Conservation (phyloP, 2,888 invertebrate species). For the Trissolcus brochymenae region DNA sequence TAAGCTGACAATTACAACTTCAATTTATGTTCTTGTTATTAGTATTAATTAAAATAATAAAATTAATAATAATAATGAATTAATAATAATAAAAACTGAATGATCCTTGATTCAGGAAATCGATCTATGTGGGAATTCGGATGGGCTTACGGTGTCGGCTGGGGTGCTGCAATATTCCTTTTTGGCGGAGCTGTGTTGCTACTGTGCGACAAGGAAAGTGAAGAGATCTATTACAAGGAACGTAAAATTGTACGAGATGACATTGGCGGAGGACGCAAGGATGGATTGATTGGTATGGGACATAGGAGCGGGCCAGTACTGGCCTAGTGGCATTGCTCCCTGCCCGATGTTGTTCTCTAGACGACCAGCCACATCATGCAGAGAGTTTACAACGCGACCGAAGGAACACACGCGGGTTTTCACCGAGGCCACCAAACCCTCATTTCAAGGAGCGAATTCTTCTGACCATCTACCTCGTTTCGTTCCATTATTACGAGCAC, state of each 20-base stretch:
- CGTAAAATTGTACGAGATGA: constrained; percentile 89
- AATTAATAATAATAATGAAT: too few species aligned
- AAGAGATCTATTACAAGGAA: constrained; percentile 98
- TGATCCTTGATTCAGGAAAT: constrained; percentile 81
- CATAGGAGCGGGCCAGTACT: constrained; percentile 74
- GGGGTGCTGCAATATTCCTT: constrained; percentile 97
- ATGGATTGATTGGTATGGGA: constrained; percentile 73
- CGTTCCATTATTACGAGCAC: constrained; percentile 52
- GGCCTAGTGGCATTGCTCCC: constrained; percentile 84
- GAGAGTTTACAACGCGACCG: constrained; percentile 52
- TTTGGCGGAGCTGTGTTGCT: constrained; percentile 95
- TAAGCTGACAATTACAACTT: too few species aligned
- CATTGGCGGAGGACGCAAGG: constrained; percentile 69
- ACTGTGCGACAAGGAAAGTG: constrained; percentile 97
- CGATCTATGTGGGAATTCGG: constrained; percentile 97
- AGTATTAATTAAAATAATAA: too few species aligned
- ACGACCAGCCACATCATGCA: constrained; percentile 59
- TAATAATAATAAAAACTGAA: too few species aligned
- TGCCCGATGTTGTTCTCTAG: constrained; percentile 83
- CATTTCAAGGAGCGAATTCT: constrained; percentile 22
- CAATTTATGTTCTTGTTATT: too few species aligned
- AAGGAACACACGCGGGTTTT: constrained; percentile 57
- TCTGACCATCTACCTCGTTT: constrained; percentile 36
- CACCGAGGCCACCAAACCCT: constrained; percentile 35
- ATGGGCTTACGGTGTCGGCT: constrained; percentile 98